A percentile compares a stretch with the other conserved stretches of the same genome.
phyloP scores from a whole-genome alignment of 2,113 vertebrate genomes.

The Bucco capensis region DNA sequence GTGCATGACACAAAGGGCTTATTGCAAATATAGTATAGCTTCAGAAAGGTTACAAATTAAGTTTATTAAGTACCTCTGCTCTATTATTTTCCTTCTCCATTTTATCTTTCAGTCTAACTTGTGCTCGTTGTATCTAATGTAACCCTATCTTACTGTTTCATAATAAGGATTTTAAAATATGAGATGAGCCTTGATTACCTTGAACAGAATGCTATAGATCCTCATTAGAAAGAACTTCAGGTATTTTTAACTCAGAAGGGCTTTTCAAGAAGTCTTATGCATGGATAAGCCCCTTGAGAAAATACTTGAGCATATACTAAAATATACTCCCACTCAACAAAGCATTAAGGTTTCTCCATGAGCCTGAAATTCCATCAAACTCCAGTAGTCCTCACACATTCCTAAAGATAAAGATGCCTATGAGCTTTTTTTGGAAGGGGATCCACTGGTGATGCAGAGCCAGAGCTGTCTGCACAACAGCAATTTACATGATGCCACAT shows the following conservation, averaged over 20 bases:
- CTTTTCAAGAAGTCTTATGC: constrained; percentile 12
- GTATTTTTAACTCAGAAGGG: constrained; percentile 53
- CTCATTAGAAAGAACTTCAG: constrained; percentile 30
- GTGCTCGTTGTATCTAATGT: background rate
- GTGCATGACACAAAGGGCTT: background rate
- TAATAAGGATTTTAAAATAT: background rate
- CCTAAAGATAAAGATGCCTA: background rate
- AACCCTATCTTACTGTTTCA: background rate
- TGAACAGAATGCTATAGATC: background rate
- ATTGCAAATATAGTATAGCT: background rate
- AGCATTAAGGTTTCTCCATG: background rate
- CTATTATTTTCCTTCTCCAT: background rate
- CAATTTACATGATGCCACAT: background rate
- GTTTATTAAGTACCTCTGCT: background rate
- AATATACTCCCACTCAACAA: background rate
- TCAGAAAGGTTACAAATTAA: background rate
- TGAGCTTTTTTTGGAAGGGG: background rate
- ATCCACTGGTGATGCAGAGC: background rate
- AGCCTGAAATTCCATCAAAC: background rate
- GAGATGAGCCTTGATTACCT: constrained; percentile 1
- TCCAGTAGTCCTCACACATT: background rate
- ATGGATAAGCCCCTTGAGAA: constrained; percentile 12
- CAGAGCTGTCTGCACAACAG: background rate
- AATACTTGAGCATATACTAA: constrained; percentile 10
- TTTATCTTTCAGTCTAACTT: background rate